Conservation (phyloP, 2,888 invertebrate genomes). For the Agrochola macilenta region DNA sequence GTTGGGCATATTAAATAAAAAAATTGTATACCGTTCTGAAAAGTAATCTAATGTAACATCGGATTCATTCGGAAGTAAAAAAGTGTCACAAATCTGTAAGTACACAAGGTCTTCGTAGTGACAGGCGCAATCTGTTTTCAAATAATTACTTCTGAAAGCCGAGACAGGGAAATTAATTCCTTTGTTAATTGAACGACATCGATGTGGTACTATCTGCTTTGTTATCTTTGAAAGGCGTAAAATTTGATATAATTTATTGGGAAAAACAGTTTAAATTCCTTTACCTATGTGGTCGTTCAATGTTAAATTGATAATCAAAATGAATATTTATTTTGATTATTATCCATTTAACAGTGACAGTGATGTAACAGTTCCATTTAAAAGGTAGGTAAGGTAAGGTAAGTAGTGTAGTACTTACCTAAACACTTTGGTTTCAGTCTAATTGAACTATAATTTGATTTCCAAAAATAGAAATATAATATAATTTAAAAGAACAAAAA, state of each 20-base stretch:
- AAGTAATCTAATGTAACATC: constrained; percentile 40
- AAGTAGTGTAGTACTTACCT: neutral
- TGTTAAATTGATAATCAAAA: neutral
- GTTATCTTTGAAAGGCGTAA: constrained; percentile 58
- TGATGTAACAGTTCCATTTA: too few species aligned
- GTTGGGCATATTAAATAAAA: constrained; percentile 10
- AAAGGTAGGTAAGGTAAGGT: too few species aligned
- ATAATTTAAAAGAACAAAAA: constrained; percentile 23
- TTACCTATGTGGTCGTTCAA: neutral
- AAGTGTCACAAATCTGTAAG: constrained; percentile 71
- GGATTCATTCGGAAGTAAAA: constrained; percentile 40
- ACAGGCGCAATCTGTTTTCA: constrained; percentile 88
- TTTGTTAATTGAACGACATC: constrained; percentile 83
- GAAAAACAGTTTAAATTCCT: neutral
- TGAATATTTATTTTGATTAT: neutral
- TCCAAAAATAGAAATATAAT: constrained; percentile 15
- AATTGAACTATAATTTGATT: constrained; percentile 41
- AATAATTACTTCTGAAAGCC: constrained; percentile 88
- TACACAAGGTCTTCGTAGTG: constrained; percentile 76
- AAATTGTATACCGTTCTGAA: constrained; percentile 10
- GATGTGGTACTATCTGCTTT: constrained; percentile 70
- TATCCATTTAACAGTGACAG: too few species aligned
- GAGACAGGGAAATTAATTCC: constrained; percentile 87
- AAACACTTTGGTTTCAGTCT: neutral
- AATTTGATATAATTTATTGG: constrained; percentile 5